Conservation (phyloP, 2,888 invertebrate genomes). For the Caenorhabditis plicata region DNA sequence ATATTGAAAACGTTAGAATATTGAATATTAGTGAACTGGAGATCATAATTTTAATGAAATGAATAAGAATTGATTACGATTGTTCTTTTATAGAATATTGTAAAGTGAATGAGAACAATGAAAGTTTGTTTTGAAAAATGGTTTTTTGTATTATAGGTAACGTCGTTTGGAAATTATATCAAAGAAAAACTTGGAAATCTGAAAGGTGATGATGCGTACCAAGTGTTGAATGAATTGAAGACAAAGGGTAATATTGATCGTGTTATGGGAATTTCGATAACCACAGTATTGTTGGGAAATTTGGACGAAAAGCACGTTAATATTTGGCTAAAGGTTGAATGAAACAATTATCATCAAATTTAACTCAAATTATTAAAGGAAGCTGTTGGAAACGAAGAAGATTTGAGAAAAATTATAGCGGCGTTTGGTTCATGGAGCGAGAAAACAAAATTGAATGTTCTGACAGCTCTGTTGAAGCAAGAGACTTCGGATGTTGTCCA, state of each 20-base stretch:
- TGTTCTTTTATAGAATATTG: not conserved
- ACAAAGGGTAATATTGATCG: constrained; percentile 23
- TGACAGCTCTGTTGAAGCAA: constrained; percentile 12
- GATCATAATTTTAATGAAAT: not conserved
- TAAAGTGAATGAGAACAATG: no score
- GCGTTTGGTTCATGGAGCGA: constrained; percentile 28
- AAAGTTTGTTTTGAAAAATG: no score
- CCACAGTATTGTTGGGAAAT: constrained; percentile 12
- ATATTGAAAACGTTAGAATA: not conserved
- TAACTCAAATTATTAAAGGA: constrained; percentile 10
- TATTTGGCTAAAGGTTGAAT: constrained; percentile 23
- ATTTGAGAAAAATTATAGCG: constrained; percentile 18
- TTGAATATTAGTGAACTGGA: not conserved
- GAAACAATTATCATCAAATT: not conserved
- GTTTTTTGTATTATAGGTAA: constrained; percentile 28
- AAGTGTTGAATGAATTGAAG: constrained; percentile 11
- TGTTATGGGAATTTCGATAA: constrained; percentile 12
- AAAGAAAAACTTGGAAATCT: constrained; percentile 12
- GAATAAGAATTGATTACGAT: not conserved
- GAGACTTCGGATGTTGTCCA: constrained; percentile 24
- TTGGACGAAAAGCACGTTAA: constrained; percentile 23
- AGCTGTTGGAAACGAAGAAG: constrained; percentile 17
- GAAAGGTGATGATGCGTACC: constrained; percentile 18
- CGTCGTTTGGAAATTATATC: constrained; percentile 17
- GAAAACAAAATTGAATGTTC: constrained; percentile 13